Evolutionary conservation across 2,113 vertebrate genomes (phyloP), one percentile per base, ranked within the genome.

Genomic region (Pterocles burchelli): DNA sequence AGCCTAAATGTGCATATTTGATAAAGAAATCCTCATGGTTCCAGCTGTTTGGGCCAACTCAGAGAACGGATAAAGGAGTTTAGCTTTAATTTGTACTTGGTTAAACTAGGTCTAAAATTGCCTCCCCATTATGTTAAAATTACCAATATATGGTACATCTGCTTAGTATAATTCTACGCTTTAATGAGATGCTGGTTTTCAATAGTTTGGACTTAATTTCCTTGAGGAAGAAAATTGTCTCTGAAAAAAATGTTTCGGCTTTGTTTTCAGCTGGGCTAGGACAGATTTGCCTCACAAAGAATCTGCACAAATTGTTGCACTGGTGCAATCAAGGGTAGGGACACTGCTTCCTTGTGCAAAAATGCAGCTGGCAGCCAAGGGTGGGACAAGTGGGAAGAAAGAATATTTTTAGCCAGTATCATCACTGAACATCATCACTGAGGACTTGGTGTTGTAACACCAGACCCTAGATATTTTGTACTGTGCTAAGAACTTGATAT

Each of bases 1-100:
- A 82, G 76, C 57, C 66, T 86, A 57, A 74, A 84, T 82, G 70
- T 74, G 57, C 57, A 85, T 49, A 81, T 72, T 73, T 67, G 66
- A 89, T 84, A 73, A 93, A 91, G 90, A 68, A 93, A 48, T 28
- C 22, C 62, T 93, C 81, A 5, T 0, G 1, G 24, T 78, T 83
- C 85, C 79, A 87, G 54, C 49, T 85, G 45, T 38, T 91, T 77
- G 36, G 82, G 57, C 12, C 41, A 74, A 54, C 72, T 81, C 76
- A 75, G 68, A 78, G 36, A 51, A 78, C 1, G 16, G 15, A 48
- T 71, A 77, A 77, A 21, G 26, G n/a, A 88, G 26, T 74, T 55
- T 15, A 85, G 25, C 3, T 5, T 55, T 61, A 73, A 73, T 62
- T 91, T 90, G 59, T 33, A 52, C 61, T 75, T 34, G 28, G 14